A percentile compares a stretch with the other conserved stretches of the same genome.
phyloP scores from a whole-genome alignment of 2,113 vertebrate species.

The Entelurus aequoreus region DNA sequence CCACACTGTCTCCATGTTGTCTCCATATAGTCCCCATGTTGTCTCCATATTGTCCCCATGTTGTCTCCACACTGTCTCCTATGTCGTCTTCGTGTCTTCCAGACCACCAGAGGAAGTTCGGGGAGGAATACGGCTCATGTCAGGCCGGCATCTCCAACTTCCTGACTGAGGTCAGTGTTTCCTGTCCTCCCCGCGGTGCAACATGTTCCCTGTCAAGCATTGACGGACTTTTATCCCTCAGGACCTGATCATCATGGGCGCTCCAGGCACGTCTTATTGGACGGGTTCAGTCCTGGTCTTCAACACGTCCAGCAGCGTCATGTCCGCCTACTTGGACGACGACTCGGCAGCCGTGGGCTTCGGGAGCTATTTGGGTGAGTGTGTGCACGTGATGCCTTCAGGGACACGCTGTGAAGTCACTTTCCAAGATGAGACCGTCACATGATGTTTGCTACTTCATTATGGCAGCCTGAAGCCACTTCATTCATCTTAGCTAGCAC shows the following conservation, averaged over 20 bases:
- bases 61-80: neutral
- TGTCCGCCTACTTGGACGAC: conserved; percentile 74
- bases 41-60: too few relatives aligned
- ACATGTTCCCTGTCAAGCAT: neutral
- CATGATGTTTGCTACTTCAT: neutral
- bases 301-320: conserved; percentile 73
- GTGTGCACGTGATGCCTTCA: neutral
- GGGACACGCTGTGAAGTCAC: neutral
- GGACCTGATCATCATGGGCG: conserved; percentile 94
- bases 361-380: conserved; percentile 90
- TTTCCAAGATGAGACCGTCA: neutral
- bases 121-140: conserved; percentile 61
- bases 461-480: neutral
- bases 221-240: conserved; percentile 35
- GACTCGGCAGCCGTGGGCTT: conserved; percentile 73
- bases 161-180: conserved; percentile 52
- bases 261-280: conserved; percentile 90
- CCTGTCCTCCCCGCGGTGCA: neutral
- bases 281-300: conserved; percentile 87
- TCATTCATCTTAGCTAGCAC: neutral
- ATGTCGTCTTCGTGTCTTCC: conserved; percentile 3
- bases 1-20: neutral
- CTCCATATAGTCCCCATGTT: neutral
- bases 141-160: conserved; percentile 65
- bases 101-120: conserved; percentile 64